Percentiles rank a stretch among this genome's conserved stretches.
phyloP scores from a whole-genome alignment of 2,113 vertebrate species.

The Gymnobelideus leadbeateri region DNA sequence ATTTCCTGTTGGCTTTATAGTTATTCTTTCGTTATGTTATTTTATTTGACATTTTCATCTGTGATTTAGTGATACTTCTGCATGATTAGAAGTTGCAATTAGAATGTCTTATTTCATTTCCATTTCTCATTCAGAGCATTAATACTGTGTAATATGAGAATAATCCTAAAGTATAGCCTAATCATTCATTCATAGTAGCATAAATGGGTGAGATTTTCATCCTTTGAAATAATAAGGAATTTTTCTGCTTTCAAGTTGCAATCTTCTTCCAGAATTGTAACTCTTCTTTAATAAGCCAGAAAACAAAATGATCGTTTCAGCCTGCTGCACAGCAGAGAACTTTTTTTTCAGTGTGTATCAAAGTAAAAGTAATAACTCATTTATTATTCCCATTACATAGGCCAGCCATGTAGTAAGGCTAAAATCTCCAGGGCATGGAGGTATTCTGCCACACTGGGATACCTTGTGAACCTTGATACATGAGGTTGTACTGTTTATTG shows the following conservation, averaged over 20 bases:
- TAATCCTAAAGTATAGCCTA: conserved; percentile 64
- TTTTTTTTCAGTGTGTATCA: background rate
- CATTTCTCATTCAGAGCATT: conserved; percentile 30
- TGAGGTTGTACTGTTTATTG: background rate
- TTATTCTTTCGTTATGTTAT: conserved; percentile 54
- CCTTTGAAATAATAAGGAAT: conserved; percentile 39
- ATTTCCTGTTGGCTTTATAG: conserved; percentile 34
- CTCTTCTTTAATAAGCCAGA: conserved; percentile 53
- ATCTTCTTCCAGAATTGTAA: conserved; percentile 51
- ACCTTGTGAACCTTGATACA: background rate
- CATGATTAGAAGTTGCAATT: conserved; percentile 49
- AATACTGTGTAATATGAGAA: conserved; percentile 61
- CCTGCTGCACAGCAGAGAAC: background rate
- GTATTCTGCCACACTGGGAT: background rate
- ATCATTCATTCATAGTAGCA: conserved; percentile 56
- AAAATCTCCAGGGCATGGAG: background rate
- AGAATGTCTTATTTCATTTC: conserved; percentile 55
- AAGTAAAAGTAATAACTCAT: background rate
- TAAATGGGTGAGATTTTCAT: conserved; percentile 30
- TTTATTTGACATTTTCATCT: conserved; percentile 57
- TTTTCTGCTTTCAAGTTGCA: conserved; percentile 44
- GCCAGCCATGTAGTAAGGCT: background rate
- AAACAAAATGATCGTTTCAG: conserved; percentile 37
- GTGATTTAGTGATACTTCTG: conserved; percentile 53
- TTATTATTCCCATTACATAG: background rate